These are phyloP conservation scores for Fukomys damarensis DNA, from an alignment of 2,113 vertebrate genomes.

Conservation along the genomic window DNA sequence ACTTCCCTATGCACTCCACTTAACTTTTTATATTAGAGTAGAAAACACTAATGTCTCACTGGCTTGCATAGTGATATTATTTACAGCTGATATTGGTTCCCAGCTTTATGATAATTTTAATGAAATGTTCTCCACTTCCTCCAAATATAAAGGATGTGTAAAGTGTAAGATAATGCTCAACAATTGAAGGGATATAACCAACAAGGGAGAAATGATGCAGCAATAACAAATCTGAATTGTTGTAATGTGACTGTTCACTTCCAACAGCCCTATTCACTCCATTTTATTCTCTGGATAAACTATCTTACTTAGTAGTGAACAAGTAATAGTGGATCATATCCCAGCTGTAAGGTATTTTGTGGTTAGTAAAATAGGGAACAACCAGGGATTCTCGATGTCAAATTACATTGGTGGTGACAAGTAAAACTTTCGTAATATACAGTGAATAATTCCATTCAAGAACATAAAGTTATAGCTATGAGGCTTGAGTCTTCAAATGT, in stretches of 20 bases:
- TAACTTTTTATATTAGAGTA: constrained; percentile 50
- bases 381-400: constrained; percentile 14
- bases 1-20: neutral
- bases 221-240: constrained; percentile 70
- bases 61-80: constrained; percentile 41
- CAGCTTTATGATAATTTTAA: constrained; percentile 78
- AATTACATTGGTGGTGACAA: neutral
- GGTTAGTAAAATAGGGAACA: constrained; percentile 4
- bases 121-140: constrained; percentile 73
- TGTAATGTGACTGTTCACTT: constrained; percentile 72
- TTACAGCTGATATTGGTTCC: constrained; percentile 66
- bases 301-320: constrained; percentile 72
- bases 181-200: constrained; percentile 76
- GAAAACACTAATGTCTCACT: constrained; percentile 50
- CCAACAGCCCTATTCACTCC: constrained; percentile 59
- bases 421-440: constrained; percentile 25
- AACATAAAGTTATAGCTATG: neutral
- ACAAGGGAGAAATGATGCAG: constrained; percentile 76
- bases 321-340: constrained; percentile 71
- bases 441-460: constrained; percentile 15
- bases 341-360: constrained; percentile 68
- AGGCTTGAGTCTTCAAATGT: neutral
- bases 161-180: constrained; percentile 67
- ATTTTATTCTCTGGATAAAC: constrained; percentile 78
- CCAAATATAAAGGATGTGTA: constrained; percentile 71